Base-by-base conservation (phyloP, 1,140 invertebrate genomes). In the Zaprionus davidi region DNA sequence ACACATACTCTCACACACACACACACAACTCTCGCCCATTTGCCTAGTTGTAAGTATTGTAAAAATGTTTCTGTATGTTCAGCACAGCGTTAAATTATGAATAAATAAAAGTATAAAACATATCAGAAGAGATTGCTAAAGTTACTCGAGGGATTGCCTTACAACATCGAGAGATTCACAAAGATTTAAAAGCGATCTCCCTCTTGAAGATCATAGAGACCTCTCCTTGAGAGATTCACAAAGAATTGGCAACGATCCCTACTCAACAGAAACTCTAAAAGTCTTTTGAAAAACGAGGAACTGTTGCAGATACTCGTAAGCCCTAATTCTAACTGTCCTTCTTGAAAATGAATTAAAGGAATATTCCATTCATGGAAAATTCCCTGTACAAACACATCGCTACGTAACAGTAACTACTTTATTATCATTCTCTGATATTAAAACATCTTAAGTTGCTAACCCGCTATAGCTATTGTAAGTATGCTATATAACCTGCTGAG, bases 21-120 rank as follows among this genome's bases (percentile, higher is more conserved):
- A 44, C 41, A 46, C 41, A 46, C n/a, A 46, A 46, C 73, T 71
- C 73, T 76, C 60, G 59, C 56, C 68, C 85, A 46, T 71, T 90
- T 86, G 86, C 31, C 67, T 86, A 88, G 81, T 81, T 77, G 36
- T 91, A 91, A 91, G 81, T 88, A 91, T 88, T 91, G 81, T 91
- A 91, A 82, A 90, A 90, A 90, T 88, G 78, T 90, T 84, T 72
- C 71, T 70, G 65, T 59, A 78, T 65, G 66, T 75, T 88, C 85
- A 76, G 86, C 86, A 90, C 82, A 79, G 77, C 71, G 66, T 90
- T 88, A 90, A 90, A 91, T 83, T 91, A 88, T 91, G 79, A 85
- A 66, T 76, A 53, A 73, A 71, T 79, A 44, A 74, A 76, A 55
- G 60, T 59, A 44, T 68, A 76, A 71, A 24, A 17, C 20, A 41